Percentiles rank a stretch among this genome's conserved stretches.
Conservation (phyloP, 2,888 invertebrate species). For the Tetranychus piercei region DNA sequence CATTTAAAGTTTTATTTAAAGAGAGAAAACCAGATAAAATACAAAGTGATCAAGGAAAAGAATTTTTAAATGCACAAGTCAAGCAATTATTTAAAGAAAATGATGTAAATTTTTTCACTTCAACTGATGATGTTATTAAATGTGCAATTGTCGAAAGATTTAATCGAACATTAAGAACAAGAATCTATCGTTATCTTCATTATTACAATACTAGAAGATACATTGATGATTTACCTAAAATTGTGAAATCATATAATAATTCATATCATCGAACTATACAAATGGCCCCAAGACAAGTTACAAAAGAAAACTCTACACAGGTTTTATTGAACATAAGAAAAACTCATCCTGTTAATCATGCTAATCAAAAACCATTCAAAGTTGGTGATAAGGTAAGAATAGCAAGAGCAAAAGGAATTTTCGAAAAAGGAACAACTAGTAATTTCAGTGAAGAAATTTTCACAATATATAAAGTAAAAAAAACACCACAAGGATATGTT, state of each 20-base stretch:
- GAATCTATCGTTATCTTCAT: constrained; percentile 28
- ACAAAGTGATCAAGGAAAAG: too few relatives aligned
- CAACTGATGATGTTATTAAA: too few relatives aligned
- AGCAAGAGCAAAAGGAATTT: background rate
- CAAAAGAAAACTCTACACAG: background rate
- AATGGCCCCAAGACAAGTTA: constrained; percentile 8
- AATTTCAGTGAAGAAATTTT: constrained; percentile 2
- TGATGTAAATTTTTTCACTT: too few relatives aligned
- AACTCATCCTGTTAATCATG: background rate
- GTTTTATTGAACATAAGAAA: background rate
- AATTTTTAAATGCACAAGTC: too few relatives aligned
- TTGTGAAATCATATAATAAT: constrained; percentile 12
- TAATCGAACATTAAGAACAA: constrained; percentile 26
- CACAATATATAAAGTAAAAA: background rate
- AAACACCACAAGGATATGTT: background rate
- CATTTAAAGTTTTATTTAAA: too few relatives aligned
- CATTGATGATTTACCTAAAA: constrained; percentile 4
- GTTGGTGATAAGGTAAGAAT: background rate
- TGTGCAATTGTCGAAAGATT: background rate
- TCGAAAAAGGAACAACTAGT: background rate
- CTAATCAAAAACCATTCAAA: background rate
- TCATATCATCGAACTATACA: constrained; percentile 14
- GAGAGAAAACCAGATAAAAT: too few relatives aligned
- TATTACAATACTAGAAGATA: constrained; percentile 25
- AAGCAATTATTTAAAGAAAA: too few relatives aligned